Conservation (phyloP, 2,113 vertebrate species). For the Cyprinus carpio region DNA sequence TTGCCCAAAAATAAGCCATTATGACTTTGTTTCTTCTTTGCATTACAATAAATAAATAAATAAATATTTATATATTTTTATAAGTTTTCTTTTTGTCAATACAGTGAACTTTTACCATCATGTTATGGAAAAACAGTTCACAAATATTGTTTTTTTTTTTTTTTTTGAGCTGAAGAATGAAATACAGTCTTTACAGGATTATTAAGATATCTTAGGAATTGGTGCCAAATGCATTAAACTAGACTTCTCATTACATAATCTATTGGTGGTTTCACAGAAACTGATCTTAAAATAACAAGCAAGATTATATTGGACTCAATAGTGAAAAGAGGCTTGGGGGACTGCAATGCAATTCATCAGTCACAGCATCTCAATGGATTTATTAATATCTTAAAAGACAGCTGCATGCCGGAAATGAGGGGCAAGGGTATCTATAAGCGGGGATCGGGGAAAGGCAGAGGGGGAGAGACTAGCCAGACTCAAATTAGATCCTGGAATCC, state of each 20-base stretch:
- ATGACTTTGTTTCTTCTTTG: background rate
- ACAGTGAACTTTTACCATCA: background rate
- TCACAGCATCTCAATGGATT: slow-evolving; percentile 58
- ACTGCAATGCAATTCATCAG: slow-evolving; percentile 45
- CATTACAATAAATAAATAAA: background rate
- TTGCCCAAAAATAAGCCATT: background rate
- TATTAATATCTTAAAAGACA: slow-evolving; percentile 67
- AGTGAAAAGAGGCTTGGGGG: slow-evolving; percentile 32
- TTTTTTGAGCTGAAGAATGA: background rate
- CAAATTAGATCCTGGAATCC: slow-evolving; percentile 78
- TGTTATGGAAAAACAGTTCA: background rate
- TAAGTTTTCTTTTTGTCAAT: background rate
- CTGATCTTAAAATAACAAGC: background rate
- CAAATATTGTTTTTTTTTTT: background rate
- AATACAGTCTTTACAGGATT: background rate
- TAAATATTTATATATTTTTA: no score
- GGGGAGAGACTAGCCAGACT: slow-evolving; percentile 66
- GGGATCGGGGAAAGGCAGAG: slow-evolving; percentile 20
- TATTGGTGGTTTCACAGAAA: background rate
- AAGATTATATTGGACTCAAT: slow-evolving; percentile 18
- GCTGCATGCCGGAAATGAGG: slow-evolving; percentile 60
- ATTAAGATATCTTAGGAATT: background rate
- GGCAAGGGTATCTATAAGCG: slow-evolving; percentile 45
- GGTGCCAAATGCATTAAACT: background rate
- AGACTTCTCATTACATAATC: background rate